These are phyloP conservation scores for Reinhardtius hippoglossoides DNA, from an alignment of 2,113 vertebrate species.

Conservation along the genomic window DNA sequence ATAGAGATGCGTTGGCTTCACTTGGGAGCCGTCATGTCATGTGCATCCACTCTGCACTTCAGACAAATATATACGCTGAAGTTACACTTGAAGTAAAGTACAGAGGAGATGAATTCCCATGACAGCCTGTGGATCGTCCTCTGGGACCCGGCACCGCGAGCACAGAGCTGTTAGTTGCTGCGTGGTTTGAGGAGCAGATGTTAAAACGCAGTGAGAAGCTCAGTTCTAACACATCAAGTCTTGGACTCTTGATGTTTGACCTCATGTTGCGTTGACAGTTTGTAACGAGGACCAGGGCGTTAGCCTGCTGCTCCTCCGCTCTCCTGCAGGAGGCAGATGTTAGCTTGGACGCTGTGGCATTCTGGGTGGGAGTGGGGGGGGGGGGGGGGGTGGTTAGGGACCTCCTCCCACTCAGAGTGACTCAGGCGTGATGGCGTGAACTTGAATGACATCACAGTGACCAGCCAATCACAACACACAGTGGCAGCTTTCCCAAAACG, in stretches of 20 bases:
- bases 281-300: too few relatives aligned
- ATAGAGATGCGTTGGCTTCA: too few relatives aligned
- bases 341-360: not conserved
- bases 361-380: constrained; percentile 11
- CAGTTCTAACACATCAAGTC: not conserved
- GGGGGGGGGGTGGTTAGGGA: constrained; percentile 16
- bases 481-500: constrained; percentile 67
- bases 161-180: not conserved
- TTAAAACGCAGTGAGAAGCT: not conserved
- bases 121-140: too few relatives aligned
- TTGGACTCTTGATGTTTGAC: not conserved
- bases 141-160: too few relatives aligned
- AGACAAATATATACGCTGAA: too few relatives aligned
- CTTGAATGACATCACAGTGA: constrained; percentile 57
- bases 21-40: too few relatives aligned
- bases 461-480: constrained; percentile 68
- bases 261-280: not conserved
- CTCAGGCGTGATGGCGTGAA: constrained; percentile 32
- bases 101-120: too few relatives aligned
- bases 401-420: constrained; percentile 23
- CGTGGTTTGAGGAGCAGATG: not conserved
- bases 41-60: too few relatives aligned
- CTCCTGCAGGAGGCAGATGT: too few relatives aligned
- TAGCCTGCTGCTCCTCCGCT: too few relatives aligned
- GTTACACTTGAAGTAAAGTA: too few relatives aligned